Evolutionary conservation across 2,797 vertebrate genomes (phyloP).

Genomic region (Sebastes trivittatus): DNA sequence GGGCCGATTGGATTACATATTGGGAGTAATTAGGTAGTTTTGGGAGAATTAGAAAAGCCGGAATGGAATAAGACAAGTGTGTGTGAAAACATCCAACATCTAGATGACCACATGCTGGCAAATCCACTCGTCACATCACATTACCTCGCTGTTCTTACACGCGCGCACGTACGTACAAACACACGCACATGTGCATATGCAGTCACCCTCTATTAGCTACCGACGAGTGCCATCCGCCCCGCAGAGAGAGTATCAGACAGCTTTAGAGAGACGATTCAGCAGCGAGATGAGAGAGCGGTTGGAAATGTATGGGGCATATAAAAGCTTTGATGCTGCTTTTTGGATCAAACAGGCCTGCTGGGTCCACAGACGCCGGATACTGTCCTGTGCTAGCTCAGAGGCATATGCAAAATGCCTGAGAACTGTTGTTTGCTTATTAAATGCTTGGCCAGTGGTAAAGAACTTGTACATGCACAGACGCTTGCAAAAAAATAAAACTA

Average conservation of each 20-base stretch:
- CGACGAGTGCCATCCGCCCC: slow-evolving; percentile 50
- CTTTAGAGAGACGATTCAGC: slow-evolving; percentile 47
- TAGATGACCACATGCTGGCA: slow-evolving; percentile 60
- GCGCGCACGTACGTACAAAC: not conserved
- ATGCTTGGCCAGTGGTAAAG: slow-evolving; percentile 13
- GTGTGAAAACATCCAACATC: slow-evolving; percentile 35
- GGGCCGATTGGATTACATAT: slow-evolving; percentile 62
- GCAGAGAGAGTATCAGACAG: slow-evolving; percentile 51
- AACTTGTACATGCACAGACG: not conserved
- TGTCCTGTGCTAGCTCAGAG: not conserved
- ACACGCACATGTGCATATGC: slow-evolving; percentile 21
- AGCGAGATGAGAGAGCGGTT: slow-evolving; percentile 54
- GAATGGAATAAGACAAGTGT: slow-evolving; percentile 26
- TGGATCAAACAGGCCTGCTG: too few species aligned
- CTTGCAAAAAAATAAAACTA: not conserved
- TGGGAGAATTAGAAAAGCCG: slow-evolving; percentile 27
- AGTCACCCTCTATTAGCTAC: slow-evolving; percentile 69
- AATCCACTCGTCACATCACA: slow-evolving; percentile 63
- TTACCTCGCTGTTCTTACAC: slow-evolving; percentile 34
- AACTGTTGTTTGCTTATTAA: slow-evolving; percentile 32
- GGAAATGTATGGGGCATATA: slow-evolving; percentile 46
- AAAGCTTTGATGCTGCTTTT: not conserved
- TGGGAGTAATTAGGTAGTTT: slow-evolving; percentile 62
- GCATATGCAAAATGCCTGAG: slow-evolving; percentile 5
- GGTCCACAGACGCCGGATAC: too few species aligned